A percentile compares a stretch with the other conserved stretches of the same genome.
Conservation (phyloP, 2,797 vertebrate genomes). For the Adrianichthys oophorus region DNA sequence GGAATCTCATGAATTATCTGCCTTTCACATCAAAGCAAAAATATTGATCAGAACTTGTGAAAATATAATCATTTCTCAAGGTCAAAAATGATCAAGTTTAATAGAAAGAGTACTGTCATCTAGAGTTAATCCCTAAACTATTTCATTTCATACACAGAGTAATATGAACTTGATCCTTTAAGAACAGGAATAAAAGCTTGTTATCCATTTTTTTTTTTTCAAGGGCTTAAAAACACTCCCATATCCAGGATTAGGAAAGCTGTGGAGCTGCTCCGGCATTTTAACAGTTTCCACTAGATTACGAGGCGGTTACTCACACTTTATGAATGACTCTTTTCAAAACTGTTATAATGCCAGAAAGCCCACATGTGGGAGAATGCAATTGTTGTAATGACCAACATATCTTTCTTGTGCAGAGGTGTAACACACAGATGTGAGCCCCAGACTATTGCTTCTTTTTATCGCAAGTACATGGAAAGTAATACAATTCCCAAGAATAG, state of each 20-base stretch:
- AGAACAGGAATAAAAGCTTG: constrained; percentile 17
- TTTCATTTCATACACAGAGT: not conserved
- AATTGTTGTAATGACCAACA: not conserved
- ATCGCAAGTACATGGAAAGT: too few relatives aligned
- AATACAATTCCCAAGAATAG: too few relatives aligned
- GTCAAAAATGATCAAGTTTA: not conserved
- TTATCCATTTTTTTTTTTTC: constrained; percentile 22
- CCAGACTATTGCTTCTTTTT: too few relatives aligned
- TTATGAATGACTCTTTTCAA: constrained; percentile 15
- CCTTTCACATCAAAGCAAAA: not conserved
- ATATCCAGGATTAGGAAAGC: constrained; percentile 33
- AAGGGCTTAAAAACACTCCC: constrained; percentile 13
- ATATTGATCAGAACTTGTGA: not conserved
- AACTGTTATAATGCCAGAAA: constrained; percentile 17
- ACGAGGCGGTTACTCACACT: constrained; percentile 4
- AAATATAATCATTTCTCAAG: not conserved
- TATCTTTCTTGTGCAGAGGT: not conserved
- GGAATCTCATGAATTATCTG: not conserved
- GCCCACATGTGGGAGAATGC: constrained; percentile 4
- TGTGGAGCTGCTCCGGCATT: constrained; percentile 5
- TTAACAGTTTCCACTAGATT: constrained; percentile 24
- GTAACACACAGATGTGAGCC: not conserved
- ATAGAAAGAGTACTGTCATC: not conserved
- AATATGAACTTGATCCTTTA: constrained; percentile 22
- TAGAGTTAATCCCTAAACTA: constrained; percentile 7